Percentiles rank a stretch among this genome's conserved stretches.
phyloP scores from a whole-genome alignment of 2,888 invertebrate genomes.

The Hirtodrosophila trivittata region DNA sequence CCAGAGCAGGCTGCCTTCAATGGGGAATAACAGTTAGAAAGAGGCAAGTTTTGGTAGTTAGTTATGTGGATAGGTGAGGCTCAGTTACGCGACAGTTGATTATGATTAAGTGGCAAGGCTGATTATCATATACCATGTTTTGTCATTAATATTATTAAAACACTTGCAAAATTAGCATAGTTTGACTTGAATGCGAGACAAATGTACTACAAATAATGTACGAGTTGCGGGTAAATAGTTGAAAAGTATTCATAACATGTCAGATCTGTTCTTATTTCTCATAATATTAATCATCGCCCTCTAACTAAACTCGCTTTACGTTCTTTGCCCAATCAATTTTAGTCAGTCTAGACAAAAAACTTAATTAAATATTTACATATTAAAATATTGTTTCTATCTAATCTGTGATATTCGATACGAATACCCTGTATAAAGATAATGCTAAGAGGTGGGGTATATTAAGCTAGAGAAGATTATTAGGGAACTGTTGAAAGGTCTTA shows the following conservation, averaged over 20 bases:
- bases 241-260: slow-evolving; percentile 11
- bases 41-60: slow-evolving; percentile 50
- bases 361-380: too few species aligned
- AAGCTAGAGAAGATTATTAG: too few species aligned
- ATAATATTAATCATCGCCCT: too few species aligned
- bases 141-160: slow-evolving; percentile 68
- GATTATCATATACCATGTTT: slow-evolving; percentile 68
- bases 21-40: slow-evolving; percentile 50
- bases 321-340: neutral
- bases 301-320: too few species aligned
- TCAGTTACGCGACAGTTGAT: slow-evolving; percentile 73
- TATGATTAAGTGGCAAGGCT: slow-evolving; percentile 75
- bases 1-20: too few species aligned
- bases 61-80: slow-evolving; percentile 51
- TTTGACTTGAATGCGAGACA: slow-evolving; percentile 17
- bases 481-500: too few species aligned
- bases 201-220: neutral
- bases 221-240: slow-evolving; percentile 11
- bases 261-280: neutral
- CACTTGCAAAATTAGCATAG: slow-evolving; percentile 44
- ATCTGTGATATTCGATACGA: too few species aligned
- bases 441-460: too few species aligned
- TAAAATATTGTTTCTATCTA: too few species aligned
- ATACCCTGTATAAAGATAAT: too few species aligned
- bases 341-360: too few species aligned